A percentile compares a stretch with the other conserved stretches of the same genome.
phyloP scores from a whole-genome alignment of 64 coral and sea anemone species.

The Montipora foliosa region DNA sequence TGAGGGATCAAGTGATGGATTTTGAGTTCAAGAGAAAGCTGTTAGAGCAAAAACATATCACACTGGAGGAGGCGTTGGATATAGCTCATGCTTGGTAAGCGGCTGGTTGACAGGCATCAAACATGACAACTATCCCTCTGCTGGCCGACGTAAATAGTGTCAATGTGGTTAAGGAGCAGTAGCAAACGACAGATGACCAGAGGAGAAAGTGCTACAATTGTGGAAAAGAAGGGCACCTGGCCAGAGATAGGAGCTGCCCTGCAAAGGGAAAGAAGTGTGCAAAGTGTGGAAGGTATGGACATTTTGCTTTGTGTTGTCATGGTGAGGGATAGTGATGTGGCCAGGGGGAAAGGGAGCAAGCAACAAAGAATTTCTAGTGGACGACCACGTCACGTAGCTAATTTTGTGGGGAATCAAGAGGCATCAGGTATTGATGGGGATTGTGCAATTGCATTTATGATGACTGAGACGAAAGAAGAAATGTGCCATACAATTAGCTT shows the following conservation, averaged over 20 bases:
- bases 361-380: not conserved
- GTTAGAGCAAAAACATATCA: not conserved
- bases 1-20: conserved; percentile 61
- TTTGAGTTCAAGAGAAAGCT: conserved; percentile 41
- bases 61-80: not conserved
- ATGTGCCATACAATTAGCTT: too few species aligned
- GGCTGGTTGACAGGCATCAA: not conserved
- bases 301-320: not conserved
- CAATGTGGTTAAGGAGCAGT: too few species aligned
- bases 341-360: not conserved
- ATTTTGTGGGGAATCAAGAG: conserved; percentile 9
- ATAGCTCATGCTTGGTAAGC: conserved; percentile 29
- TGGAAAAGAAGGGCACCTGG: not conserved
- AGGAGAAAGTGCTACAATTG: too few species aligned
- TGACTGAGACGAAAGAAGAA: too few species aligned
- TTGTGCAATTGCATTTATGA: not conserved
- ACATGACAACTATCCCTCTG: not conserved
- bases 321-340: too few species aligned
- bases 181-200: too few species aligned
- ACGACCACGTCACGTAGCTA: not conserved
- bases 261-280: conserved; percentile 2
- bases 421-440: not conserved
- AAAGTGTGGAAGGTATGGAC: not conserved
- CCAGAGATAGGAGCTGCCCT: not conserved
- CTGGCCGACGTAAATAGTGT: not conserved